A percentile compares a stretch with the other conserved stretches of the same genome.
These are phyloP conservation scores for Tarsius wallacei DNA, from an alignment of 2,797 vertebrate genomes.

Conservation along the genomic window DNA sequence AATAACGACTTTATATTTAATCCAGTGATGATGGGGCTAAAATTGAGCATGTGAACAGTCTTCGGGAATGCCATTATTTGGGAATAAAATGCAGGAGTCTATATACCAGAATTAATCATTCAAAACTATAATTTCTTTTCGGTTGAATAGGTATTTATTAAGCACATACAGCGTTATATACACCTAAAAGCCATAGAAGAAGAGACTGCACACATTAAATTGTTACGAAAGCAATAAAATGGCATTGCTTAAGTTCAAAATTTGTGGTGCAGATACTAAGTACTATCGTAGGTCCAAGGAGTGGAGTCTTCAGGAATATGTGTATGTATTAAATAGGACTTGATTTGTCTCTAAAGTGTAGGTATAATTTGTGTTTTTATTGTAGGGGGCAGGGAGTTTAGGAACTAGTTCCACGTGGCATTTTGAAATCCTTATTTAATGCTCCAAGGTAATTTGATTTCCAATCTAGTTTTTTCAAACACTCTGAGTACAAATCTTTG, in stretches of 20 bases:
- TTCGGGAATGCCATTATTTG: conserved; percentile 46
- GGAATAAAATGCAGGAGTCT: background rate
- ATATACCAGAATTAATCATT: background rate
- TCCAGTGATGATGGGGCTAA: background rate
- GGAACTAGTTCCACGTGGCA: background rate
- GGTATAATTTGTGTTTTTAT: background rate
- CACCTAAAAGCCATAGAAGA: background rate
- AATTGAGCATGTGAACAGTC: background rate
- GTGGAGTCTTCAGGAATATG: background rate
- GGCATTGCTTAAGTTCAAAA: background rate
- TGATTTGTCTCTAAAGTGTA: background rate
- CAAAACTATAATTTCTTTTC: background rate
- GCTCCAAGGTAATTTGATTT: background rate
- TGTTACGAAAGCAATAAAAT: background rate
- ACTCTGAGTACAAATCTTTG: background rate
- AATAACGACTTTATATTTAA: background rate
- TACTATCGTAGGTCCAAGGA: background rate
- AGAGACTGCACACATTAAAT: background rate
- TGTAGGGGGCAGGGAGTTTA: background rate
- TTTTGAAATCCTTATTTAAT: conserved; percentile 49
- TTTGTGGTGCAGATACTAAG: background rate
- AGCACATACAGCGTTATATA: background rate
- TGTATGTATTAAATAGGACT: conserved; percentile 39
- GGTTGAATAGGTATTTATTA: background rate
- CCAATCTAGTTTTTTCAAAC: background rate